Percentiles rank a stretch among this genome's conserved stretches.
Evolutionary conservation across 2,113 vertebrate genomes (phyloP).

Genomic region (Carassius gibelio): DNA sequence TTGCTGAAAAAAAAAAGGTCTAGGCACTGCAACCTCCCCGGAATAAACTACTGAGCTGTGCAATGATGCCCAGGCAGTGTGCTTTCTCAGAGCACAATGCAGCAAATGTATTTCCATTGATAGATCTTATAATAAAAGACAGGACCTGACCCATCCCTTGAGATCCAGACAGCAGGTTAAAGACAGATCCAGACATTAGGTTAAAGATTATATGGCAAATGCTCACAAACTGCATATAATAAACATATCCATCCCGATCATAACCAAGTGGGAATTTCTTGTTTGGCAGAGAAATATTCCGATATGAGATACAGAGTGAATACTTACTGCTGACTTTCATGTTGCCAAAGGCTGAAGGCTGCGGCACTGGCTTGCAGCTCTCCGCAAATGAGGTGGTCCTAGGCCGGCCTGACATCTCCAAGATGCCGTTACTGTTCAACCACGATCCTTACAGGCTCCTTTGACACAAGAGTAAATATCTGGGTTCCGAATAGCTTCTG

Average conservation of each 20-base stretch:
- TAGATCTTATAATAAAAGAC: constrained; percentile 32
- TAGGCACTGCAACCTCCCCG: constrained; percentile 2
- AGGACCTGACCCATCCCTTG: constrained; percentile 41
- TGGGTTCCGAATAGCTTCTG: not conserved
- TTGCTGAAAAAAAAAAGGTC: not conserved
- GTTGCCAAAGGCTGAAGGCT: constrained; percentile 87
- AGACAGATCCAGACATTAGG: too few relatives aligned
- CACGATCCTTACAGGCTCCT: not conserved
- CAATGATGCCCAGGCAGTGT: constrained; percentile 23
- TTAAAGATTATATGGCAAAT: not conserved
- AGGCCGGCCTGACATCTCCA: constrained; percentile 85
- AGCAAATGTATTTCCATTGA: constrained; percentile 23
- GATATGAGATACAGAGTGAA: not conserved
- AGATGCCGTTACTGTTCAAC: not conserved
- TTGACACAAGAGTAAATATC: not conserved
- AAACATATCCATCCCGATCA: not conserved
- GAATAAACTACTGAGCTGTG: constrained; percentile 13
- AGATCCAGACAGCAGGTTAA: not conserved
- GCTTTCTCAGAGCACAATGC: constrained; percentile 25
- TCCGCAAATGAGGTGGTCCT: constrained; percentile 90
- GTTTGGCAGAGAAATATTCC: not conserved
- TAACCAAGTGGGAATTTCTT: not conserved
- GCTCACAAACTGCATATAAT: not conserved
- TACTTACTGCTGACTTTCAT: constrained; percentile 92
- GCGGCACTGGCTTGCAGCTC: constrained; percentile 88